Percentiles rank a stretch among this genome's conserved stretches.
Conservation (phyloP, 2,888 invertebrate species). For the Palloptera scutellata region DNA sequence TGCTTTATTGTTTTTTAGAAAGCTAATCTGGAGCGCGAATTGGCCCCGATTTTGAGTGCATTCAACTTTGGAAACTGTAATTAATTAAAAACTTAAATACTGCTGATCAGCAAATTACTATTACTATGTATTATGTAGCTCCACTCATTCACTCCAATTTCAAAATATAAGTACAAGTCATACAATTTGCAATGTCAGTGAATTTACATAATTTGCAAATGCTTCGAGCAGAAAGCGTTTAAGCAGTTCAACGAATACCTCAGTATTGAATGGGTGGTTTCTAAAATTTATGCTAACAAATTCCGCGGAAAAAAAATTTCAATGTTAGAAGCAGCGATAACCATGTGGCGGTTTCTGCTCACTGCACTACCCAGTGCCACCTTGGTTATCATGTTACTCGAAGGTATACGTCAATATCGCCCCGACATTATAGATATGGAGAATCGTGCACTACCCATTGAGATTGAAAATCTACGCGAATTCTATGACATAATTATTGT, state of each 20-base stretch:
- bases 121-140: too few species aligned
- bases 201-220: too few species aligned
- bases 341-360: slow-evolving; percentile 71
- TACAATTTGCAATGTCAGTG: too few species aligned
- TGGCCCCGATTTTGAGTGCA: too few species aligned
- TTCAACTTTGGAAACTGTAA: too few species aligned
- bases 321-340: slow-evolving; percentile 53
- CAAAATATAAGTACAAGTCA: too few species aligned
- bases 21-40: too few species aligned
- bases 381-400: slow-evolving; percentile 71
- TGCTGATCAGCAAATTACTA: too few species aligned
- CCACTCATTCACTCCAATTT: too few species aligned
- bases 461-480: slow-evolving; percentile 67
- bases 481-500: slow-evolving; percentile 82
- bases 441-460: slow-evolving; percentile 69
- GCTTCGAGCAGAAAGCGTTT: background rate
- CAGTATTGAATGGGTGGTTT: background rate
- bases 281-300: background rate
- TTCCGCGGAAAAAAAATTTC: slow-evolving; percentile 36
- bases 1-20: too few species aligned
- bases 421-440: slow-evolving; percentile 76
- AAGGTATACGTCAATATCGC: slow-evolving; percentile 71
- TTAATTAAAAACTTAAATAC: too few species aligned
- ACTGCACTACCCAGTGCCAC: slow-evolving; percentile 73
- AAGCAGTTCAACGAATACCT: background rate